A percentile compares a stretch with the other conserved stretches of the same genome.
phyloP scores from a whole-genome alignment of 2,797 vertebrate species.

The Calcarius lapponicus region DNA sequence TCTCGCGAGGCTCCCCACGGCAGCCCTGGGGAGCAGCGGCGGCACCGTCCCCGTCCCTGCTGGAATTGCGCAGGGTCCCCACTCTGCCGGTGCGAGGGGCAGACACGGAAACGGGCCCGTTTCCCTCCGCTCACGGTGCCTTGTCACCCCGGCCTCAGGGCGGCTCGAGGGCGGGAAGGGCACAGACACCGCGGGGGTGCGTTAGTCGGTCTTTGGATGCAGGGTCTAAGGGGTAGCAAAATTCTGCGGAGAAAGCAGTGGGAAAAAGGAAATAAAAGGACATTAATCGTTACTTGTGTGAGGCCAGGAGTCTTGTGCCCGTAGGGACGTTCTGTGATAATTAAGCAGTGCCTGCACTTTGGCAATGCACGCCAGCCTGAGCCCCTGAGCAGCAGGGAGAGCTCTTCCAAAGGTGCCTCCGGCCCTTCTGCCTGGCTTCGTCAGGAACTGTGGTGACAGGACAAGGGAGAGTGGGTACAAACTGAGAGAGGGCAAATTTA shows the following conservation, averaged over 20 bases:
- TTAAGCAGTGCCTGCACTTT: background rate
- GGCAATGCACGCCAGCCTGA: fast-evolving
- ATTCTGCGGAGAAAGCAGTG: background rate
- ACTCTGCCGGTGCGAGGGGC: fast-evolving
- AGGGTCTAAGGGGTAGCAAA: background rate
- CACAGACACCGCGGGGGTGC: fast-evolving
- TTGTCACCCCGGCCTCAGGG: background rate
- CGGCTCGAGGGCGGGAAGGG: fast-evolving
- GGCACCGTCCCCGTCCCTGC: fast-evolving
- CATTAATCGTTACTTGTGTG: fast-evolving
- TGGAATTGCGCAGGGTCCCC: fast-evolving
- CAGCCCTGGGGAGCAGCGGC: fast-evolving
- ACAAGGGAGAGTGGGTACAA: background rate
- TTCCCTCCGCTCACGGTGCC: too few species aligned
- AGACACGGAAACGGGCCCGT: fast-evolving
- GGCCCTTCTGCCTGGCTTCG: background rate
- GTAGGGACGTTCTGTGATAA: too few species aligned
- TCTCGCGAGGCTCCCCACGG: background rate
- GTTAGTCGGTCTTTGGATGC: fast-evolving
- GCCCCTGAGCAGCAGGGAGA: background rate
- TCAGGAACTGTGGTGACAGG: fast-evolving
- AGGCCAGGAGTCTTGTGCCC: fast-evolving
- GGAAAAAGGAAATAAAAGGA: too few species aligned
- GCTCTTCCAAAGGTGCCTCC: background rate
- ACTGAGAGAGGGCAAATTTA: background rate